phyloP scores from a whole-genome alignment of 2,888 invertebrate genomes.

The Laothoe populi region DNA sequence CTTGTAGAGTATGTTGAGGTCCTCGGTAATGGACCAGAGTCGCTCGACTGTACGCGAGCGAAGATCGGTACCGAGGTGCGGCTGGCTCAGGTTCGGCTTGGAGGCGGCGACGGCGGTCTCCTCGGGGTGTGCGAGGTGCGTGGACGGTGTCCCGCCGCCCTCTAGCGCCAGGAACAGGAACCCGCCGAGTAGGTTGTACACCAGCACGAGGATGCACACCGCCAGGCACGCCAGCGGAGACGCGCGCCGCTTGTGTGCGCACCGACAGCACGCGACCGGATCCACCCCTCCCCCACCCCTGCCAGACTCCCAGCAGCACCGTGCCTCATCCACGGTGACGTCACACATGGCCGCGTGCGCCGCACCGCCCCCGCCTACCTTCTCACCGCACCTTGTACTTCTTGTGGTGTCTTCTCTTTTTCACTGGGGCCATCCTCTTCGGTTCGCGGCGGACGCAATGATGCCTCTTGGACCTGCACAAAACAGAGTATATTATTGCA shows the following conservation, averaged over 20 bases:
- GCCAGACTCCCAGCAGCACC: constrained; percentile 26
- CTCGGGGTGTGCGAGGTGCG: constrained; percentile 45
- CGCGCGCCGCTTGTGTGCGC: constrained; percentile 64
- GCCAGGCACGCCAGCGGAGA: constrained; percentile 92
- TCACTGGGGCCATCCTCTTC: constrained; percentile 54
- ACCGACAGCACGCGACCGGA: constrained; percentile 76
- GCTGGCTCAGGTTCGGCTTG: constrained; percentile 85
- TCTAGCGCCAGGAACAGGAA: constrained; percentile 95
- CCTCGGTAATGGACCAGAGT: constrained; percentile 94
- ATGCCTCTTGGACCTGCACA: constrained; percentile 18
- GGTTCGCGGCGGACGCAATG: constrained; percentile 1
- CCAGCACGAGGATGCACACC: constrained; percentile 93
- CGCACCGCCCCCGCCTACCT: constrained; percentile 37
- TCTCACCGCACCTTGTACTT: constrained; percentile 67
- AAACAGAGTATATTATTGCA: not conserved
- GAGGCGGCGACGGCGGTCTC: constrained; percentile 88
- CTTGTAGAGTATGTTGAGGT: constrained; percentile 94
- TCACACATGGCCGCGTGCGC: constrained; percentile 34
- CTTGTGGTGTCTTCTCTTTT: constrained; percentile 59
- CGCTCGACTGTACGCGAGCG: constrained; percentile 90
- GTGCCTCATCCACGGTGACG: constrained; percentile 53
- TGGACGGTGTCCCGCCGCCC: constrained; percentile 76
- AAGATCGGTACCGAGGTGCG: constrained; percentile 83
- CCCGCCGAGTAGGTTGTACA: constrained; percentile 96
- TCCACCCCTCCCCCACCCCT: constrained; percentile 43